Percentiles rank a stretch among this genome's conserved stretches.
Evolutionary conservation across 1,140 invertebrate species (phyloP).

Genomic region (Apolygus lucorum): DNA sequence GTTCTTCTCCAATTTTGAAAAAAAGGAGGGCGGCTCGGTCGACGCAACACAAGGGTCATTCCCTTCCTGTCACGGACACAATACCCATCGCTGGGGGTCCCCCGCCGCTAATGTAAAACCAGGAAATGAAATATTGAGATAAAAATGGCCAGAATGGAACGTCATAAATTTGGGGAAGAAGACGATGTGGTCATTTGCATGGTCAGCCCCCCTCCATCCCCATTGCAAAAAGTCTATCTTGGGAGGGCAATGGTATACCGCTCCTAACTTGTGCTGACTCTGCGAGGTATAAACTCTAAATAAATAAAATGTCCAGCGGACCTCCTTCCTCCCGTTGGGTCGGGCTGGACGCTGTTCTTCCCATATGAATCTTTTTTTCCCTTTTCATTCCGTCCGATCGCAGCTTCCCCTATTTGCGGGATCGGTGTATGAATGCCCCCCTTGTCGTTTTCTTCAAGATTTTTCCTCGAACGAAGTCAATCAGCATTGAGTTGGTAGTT

Average conservation of each 20-base stretch:
- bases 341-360: too few relatives aligned
- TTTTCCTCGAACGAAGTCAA: too few relatives aligned
- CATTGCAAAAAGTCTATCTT: too few relatives aligned
- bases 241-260: not conserved
- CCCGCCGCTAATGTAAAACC: slow-evolving; percentile 29
- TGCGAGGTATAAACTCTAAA: not conserved
- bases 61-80: slow-evolving; percentile 22
- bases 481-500: too few relatives aligned
- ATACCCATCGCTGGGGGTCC: slow-evolving; percentile 17
- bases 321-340: too few relatives aligned
- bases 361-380: too few relatives aligned
- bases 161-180: slow-evolving; percentile 29
- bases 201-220: too few relatives aligned
- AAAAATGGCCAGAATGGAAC: slow-evolving; percentile 31
- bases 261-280: not conserved
- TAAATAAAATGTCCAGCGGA: not conserved
- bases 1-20: too few relatives aligned
- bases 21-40: not conserved
- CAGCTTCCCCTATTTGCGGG: too few relatives aligned
- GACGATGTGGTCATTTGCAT: slow-evolving; percentile 31
- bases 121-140: slow-evolving; percentile 33
- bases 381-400: too few relatives aligned
- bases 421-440: too few relatives aligned
- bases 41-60: not conserved
- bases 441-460: too few relatives aligned